Evolutionary conservation across 1,140 invertebrate species (phyloP).

Genomic region (Lysiphlebus fabarum): DNA sequence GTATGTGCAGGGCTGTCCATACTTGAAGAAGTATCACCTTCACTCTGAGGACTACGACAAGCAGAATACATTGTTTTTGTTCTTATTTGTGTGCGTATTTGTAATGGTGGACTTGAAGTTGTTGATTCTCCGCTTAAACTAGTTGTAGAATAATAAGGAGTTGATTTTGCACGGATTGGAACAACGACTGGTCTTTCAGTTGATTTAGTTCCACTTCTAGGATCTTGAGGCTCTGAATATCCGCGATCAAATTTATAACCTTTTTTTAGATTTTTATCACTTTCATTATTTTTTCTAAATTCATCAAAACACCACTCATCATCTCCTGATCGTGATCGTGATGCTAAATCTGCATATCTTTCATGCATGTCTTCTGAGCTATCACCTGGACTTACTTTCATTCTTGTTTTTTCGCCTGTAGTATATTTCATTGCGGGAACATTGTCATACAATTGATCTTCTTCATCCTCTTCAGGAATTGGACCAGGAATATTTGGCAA

Average conservation of each 20-base stretch:
- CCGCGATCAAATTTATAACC: slow-evolving; percentile 36
- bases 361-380: slow-evolving; percentile 53
- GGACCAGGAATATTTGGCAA: slow-evolving; percentile 36
- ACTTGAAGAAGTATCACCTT: slow-evolving; percentile 53
- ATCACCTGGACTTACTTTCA: slow-evolving; percentile 44
- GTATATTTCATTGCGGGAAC: slow-evolving; percentile 51
- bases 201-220: slow-evolving; percentile 42
- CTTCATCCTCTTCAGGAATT: slow-evolving; percentile 49
- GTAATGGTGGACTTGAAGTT: slow-evolving; percentile 53
- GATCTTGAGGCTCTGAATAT: slow-evolving; percentile 38
- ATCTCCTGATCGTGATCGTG: slow-evolving; percentile 35
- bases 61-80: slow-evolving; percentile 50
- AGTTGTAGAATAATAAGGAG: slow-evolving; percentile 53
- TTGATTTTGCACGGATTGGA: slow-evolving; percentile 47
- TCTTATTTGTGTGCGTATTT: slow-evolving; percentile 47
- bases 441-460: slow-evolving; percentile 49
- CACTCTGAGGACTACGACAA: slow-evolving; percentile 49
- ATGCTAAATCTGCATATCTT: slow-evolving; percentile 41
- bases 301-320: slow-evolving; percentile 49
- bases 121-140: slow-evolving; percentile 54
- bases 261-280: slow-evolving; percentile 18
- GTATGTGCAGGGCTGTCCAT: slow-evolving; percentile 53
- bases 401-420: slow-evolving; percentile 39
- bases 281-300: slow-evolving; percentile 27
- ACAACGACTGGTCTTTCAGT: slow-evolving; percentile 49